Percentiles rank a stretch among this genome's conserved stretches.
These are phyloP conservation scores for Atta colombica DNA, from an alignment of 1,140 invertebrate species.

Conservation along the genomic window DNA sequence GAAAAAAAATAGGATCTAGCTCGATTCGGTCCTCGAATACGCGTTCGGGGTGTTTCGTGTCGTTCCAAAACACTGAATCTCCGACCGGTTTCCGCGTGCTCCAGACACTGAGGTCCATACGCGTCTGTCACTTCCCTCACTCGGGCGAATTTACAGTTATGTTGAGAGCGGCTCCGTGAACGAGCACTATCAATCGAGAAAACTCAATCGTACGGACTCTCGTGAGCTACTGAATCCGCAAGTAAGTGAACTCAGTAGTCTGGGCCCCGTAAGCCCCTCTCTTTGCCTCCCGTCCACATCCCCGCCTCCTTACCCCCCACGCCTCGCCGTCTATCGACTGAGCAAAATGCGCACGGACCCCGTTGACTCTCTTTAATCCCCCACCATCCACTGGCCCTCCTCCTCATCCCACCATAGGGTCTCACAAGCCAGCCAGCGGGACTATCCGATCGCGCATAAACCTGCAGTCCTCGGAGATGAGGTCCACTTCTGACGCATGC, in stretches of 20 bases:
- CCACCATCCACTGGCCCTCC: slow-evolving; percentile 55
- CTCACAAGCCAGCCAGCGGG: slow-evolving; percentile 57
- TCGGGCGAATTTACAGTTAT: slow-evolving; percentile 79
- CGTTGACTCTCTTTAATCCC: slow-evolving; percentile 47
- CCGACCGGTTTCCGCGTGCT: background rate
- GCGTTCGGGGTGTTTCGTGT: background rate
- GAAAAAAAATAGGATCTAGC: background rate
- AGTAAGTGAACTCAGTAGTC: slow-evolving; percentile 72
- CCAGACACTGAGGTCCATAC: slow-evolving; percentile 1
- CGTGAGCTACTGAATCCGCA: slow-evolving; percentile 83
- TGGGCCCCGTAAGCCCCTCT: slow-evolving; percentile 78
- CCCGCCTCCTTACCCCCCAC: background rate
- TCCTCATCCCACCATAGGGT: slow-evolving; percentile 41
- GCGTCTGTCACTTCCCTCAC: slow-evolving; percentile 34
- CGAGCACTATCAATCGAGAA: slow-evolving; percentile 23
- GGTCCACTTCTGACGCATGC: slow-evolving; percentile 68
- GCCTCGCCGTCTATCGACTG: background rate
- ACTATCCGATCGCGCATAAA: slow-evolving; percentile 62
- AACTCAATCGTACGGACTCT: slow-evolving; percentile 74
- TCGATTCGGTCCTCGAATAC: background rate
- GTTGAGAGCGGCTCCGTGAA: slow-evolving; percentile 43
- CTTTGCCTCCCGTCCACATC: slow-evolving; percentile 39
- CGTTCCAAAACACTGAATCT: slow-evolving; percentile 25
- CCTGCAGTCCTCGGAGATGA: slow-evolving; percentile 59
- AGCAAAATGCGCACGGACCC: slow-evolving; percentile 34